Conservation (phyloP, 2,113 vertebrate species). For the Hyla sarda region DNA sequence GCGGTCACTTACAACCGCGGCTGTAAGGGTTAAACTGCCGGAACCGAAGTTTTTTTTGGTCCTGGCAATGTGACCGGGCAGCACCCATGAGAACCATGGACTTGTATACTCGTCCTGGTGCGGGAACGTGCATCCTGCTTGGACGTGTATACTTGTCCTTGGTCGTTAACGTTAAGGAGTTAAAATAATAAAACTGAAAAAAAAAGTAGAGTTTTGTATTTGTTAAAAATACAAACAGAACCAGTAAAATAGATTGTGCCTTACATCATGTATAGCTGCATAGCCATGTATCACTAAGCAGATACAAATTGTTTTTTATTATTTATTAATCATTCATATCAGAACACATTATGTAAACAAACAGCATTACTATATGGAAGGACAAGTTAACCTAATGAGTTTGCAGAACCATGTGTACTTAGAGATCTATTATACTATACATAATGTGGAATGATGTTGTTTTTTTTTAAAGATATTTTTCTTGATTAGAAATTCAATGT, state of each 20-base stretch:
- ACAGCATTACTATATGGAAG: background rate
- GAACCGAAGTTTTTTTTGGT: no score
- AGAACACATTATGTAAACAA: slow-evolving; percentile 14
- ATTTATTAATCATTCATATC: slow-evolving; percentile 12
- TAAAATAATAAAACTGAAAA: background rate
- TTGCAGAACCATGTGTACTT: background rate
- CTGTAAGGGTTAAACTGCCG: no score
- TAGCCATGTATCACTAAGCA: background rate
- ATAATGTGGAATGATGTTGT: background rate
- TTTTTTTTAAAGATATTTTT: background rate
- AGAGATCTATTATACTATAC: background rate
- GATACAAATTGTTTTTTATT: slow-evolving; percentile 1
- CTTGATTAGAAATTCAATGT: background rate
- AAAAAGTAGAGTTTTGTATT: background rate
- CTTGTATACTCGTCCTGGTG: no score
- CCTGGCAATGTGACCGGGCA: no score
- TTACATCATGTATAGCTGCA: background rate
- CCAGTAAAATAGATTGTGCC: background rate
- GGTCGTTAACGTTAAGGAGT: no score
- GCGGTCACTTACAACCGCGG: no score
- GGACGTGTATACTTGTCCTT: no score
- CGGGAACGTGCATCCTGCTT: no score
- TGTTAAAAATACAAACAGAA: background rate
- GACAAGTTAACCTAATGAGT: background rate
- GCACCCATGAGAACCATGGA: no score